Evolutionary conservation across 2,888 invertebrate genomes (phyloP).

Genomic region (Bombylius major): DNA sequence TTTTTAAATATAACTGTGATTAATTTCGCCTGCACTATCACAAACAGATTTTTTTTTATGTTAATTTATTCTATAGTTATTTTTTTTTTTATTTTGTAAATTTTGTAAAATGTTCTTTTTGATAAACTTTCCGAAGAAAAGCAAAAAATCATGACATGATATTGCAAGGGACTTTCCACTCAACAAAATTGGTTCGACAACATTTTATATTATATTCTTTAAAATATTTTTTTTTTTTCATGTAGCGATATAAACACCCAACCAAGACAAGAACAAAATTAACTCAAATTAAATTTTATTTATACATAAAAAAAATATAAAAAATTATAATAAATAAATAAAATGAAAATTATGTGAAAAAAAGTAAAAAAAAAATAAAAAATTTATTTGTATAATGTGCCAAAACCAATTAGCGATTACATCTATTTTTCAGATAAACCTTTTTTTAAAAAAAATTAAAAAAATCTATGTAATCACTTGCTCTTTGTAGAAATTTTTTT

Average conservation of each 20-base stretch:
- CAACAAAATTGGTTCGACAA: conserved; percentile 40
- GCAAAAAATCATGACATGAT: neutral
- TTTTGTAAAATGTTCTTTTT: too few species aligned
- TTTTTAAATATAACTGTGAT: conserved; percentile 10
- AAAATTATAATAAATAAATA: too few species aligned
- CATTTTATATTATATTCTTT: conserved; percentile 7
- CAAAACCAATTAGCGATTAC: conserved; percentile 36
- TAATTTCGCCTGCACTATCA: conserved; percentile 9
- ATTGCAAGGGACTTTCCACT: conserved; percentile 37
- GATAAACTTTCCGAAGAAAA: too few species aligned
- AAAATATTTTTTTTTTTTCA: neutral
- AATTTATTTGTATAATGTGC: conserved; percentile 18
- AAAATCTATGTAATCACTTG: conserved; percentile 7
- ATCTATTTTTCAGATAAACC: neutral
- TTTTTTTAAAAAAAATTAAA: neutral
- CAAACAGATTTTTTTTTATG: neutral
- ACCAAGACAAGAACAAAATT: too few species aligned
- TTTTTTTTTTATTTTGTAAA: too few species aligned
- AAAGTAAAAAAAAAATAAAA: too few species aligned
- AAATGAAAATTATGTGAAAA: too few species aligned
- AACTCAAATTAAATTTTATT: too few species aligned
- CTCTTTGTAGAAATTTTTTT: neutral
- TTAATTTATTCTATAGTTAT: too few species aligned
- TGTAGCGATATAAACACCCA: neutral
- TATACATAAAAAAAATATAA: too few species aligned